A percentile compares a stretch with the other conserved stretches of the same genome.
Evolutionary conservation across 2,888 invertebrate species (phyloP).

Genomic region (Eupithecia subumbrata): DNA sequence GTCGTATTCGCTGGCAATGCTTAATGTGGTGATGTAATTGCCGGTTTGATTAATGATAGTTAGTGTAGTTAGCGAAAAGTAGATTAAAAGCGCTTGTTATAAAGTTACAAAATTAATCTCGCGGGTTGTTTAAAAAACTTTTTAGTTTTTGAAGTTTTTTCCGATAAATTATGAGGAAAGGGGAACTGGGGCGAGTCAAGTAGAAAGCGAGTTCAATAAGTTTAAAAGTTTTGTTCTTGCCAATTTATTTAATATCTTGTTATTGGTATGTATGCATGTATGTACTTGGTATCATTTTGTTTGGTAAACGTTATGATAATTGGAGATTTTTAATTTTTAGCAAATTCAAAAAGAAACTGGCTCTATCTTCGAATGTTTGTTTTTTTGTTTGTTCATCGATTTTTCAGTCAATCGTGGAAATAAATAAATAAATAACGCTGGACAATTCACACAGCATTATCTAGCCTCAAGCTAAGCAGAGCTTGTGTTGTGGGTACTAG

Average conservation of each 20-base stretch:
- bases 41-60: conserved; percentile 41
- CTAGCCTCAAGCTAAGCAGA: no score
- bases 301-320: no score
- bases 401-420: no score
- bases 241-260: not conserved
- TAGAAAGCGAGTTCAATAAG: not conserved
- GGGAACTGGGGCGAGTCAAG: not conserved
- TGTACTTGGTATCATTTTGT: no score
- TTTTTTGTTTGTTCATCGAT: no score
- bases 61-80: not conserved
- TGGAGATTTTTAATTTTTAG: no score
- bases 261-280: no score
- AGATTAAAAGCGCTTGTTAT: not conserved
- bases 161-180: not conserved
- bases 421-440: no score
- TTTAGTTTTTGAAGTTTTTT: not conserved
- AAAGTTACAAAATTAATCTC: not conserved
- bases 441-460: no score
- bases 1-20: conserved; percentile 40
- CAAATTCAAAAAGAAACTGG: no score
- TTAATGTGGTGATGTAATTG: conserved; percentile 43
- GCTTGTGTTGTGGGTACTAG: no score
- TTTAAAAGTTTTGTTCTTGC: not conserved
- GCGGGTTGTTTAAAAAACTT: not conserved
- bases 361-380: no score